Evolutionary conservation across 1,140 invertebrate genomes (phyloP), one percentile per base, ranked within the genome.

Genomic region (Leptinotarsa texana): DNA sequence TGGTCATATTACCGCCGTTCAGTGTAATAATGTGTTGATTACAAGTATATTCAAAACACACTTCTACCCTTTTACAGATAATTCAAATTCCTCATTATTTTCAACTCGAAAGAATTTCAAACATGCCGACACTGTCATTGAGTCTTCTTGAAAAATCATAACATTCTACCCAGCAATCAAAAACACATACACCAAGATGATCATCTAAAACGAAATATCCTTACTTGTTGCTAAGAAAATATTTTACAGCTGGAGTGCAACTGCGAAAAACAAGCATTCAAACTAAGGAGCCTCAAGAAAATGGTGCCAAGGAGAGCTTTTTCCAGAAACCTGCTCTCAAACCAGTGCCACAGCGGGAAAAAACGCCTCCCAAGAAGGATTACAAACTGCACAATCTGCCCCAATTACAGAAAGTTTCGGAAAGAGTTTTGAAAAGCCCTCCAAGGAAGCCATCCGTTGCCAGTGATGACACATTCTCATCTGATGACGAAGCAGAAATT

Each of bases 301-400:
- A 85, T 77, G 84, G 84, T 18, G 80, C 77, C 63, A 75, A 79
- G 48, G 81, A 83, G 73, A 80, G 79, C 33, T 82, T 80, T 33
- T 84, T 84, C 74, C 76, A 79, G 27, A 84, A 82, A 76, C 83
- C 83, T 5, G 79, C 81, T 72, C 77, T 85, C 11, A 83, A 82
- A 69, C 80, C 83, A 15, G 83, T 85, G 3, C 83, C 82, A 21
- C 81, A 81, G 27, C 79, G 81, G 51, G 83, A 84, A 66, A 78
- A 77, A 63, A 76, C 81, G 3, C 79, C 80, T 24, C 81, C 79
- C 15, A 82, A 79, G 67, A 81, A 82, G 73, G 81, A 83, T 48
- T 69, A 81, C 63, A 84, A 82, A 74, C 69, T 83, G 8, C 80
- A 82, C 57, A 81, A 79, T 49, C 77, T 80, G 47, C 78, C 78